A percentile compares a stretch with the other conserved stretches of the same genome.
Evolutionary conservation across 2,113 vertebrate species (phyloP).

Genomic region (Poecile atricapillus): DNA sequence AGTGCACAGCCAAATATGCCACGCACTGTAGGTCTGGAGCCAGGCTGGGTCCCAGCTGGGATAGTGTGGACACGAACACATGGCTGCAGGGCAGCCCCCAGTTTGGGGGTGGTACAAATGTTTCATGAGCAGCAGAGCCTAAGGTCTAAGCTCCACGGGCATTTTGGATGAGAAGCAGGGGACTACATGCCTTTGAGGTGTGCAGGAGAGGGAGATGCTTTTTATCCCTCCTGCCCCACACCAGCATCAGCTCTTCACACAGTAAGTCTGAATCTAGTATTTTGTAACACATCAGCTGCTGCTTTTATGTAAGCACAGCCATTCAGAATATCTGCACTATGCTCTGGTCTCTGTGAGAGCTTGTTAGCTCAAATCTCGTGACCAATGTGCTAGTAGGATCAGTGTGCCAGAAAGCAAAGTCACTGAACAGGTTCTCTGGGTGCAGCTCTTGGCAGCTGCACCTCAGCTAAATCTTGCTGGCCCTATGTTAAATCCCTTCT

Average conservation of each 20-base stretch:
- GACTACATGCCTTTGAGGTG: not conserved
- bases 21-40: not conserved
- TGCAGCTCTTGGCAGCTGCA: not conserved
- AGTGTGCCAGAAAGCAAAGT: not conserved
- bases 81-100: not conserved
- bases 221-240: not conserved
- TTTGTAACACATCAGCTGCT: not conserved
- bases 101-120: accelerated
- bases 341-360: not conserved
- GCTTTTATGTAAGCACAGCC: not conserved
- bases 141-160: not conserved
- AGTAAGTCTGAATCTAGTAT: not conserved
- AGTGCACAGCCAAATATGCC: not conserved
- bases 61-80: accelerated
- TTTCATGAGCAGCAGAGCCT: not conserved
- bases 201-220: not conserved
- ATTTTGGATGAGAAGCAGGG: not conserved
- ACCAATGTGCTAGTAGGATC: not conserved
- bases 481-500: not conserved
- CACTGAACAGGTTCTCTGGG: not conserved
- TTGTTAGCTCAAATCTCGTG: not conserved
- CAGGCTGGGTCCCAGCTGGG: not conserved
- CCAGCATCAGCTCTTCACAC: not conserved
- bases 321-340: not conserved
- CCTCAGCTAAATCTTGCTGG: not conserved